phyloP scores from a whole-genome alignment of 2,888 invertebrate species.

The Pammene fasciana region DNA sequence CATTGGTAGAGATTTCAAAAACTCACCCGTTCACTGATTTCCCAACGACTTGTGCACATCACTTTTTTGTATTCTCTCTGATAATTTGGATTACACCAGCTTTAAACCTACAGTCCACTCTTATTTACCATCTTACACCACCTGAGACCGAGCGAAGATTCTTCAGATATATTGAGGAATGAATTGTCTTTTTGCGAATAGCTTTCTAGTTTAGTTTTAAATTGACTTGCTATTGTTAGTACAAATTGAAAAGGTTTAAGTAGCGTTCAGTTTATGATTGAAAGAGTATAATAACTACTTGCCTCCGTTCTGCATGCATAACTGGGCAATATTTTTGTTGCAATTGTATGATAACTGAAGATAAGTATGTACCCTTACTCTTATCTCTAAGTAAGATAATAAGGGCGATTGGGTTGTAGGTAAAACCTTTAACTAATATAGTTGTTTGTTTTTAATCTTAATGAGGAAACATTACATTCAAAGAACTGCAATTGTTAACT shows the following conservation, averaged over 20 bases:
- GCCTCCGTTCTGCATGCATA: neutral
- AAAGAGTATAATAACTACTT: neutral
- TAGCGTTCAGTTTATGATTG: neutral
- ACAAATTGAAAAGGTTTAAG: neutral
- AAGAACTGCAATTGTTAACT: neutral
- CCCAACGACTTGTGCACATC: no score
- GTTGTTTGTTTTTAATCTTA: conserved; percentile 4
- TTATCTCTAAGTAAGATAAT: neutral
- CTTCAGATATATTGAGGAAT: neutral
- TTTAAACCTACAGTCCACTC: no score
- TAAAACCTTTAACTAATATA: neutral
- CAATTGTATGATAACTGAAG: no score
- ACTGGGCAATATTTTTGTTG: neutral
- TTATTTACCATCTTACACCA: no score
- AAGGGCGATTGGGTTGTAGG: neutral
- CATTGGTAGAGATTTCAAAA: no score
- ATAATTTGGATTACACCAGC: no score
- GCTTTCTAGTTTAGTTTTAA: conserved; percentile 1
- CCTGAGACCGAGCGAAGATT: no score
- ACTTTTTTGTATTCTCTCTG: no score
- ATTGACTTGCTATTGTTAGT: conserved; percentile 9
- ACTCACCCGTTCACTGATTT: no score
- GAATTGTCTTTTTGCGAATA: conserved; percentile 4
- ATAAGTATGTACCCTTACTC: neutral
- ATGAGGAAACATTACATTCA: conserved; percentile 12